Percentiles rank a stretch among this genome's conserved stretches.
Evolutionary conservation across 1,140 invertebrate species (phyloP).

Genomic region (Conopomorpha cramerella): DNA sequence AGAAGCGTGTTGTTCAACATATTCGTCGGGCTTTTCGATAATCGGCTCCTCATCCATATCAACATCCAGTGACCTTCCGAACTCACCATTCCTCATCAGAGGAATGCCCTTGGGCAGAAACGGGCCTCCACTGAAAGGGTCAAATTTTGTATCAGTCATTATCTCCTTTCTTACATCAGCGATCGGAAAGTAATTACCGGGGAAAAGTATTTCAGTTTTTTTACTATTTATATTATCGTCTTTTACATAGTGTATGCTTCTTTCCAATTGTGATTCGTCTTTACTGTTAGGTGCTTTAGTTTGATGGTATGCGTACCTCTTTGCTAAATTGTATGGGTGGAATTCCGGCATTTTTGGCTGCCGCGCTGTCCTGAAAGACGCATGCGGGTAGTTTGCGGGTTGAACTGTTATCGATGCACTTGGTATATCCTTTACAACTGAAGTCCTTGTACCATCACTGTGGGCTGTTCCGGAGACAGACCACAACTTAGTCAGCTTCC

Average conservation of each 20-base stretch:
- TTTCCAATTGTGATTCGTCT: slow-evolving; percentile 18
- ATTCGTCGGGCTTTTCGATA: slow-evolving; percentile 26
- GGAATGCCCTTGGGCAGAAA: slow-evolving; percentile 37
- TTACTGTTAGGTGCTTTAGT: slow-evolving; percentile 26
- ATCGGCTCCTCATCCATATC: slow-evolving; percentile 19
- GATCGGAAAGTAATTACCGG: slow-evolving; percentile 51
- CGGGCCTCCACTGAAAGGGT: slow-evolving; percentile 10
- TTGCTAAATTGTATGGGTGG: slow-evolving; percentile 10
- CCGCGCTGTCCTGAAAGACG: slow-evolving; percentile 12
- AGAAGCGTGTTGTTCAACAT: slow-evolving; percentile 21
- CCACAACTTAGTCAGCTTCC: slow-evolving; percentile 31
- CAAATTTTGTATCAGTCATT: slow-evolving; percentile 11
- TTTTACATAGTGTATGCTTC: slow-evolving; percentile 27
- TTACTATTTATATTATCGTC: slow-evolving; percentile 20
- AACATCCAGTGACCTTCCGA: slow-evolving; percentile 32
- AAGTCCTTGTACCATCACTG: slow-evolving; percentile 19
- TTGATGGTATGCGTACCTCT: slow-evolving; percentile 34
- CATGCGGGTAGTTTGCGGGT: slow-evolving; percentile 16
- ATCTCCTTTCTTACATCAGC: slow-evolving; percentile 44
- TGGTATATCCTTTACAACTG: slow-evolving; percentile 27
- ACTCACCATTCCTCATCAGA: slow-evolving; percentile 26
- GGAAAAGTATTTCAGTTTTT: slow-evolving; percentile 43
- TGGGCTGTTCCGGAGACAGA: slow-evolving; percentile 17
- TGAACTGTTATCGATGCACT: slow-evolving; percentile 31
- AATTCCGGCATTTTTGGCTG: slow-evolving; percentile 6